A percentile compares a stretch with the other conserved stretches of the same genome.
phyloP scores from a whole-genome alignment of 1,140 invertebrate genomes.

The Drosophila bocki region DNA sequence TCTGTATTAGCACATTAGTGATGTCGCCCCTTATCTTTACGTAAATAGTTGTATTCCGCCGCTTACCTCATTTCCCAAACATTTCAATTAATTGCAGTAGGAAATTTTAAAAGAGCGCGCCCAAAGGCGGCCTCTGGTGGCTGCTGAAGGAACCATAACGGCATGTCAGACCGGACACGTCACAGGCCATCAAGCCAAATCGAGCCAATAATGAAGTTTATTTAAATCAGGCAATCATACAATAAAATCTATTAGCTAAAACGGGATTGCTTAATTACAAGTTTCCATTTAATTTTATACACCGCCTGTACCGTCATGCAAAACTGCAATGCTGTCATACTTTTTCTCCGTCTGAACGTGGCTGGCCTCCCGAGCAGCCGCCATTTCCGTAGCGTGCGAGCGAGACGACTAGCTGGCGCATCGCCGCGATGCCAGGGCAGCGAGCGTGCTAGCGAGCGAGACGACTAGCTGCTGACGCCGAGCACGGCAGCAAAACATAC shows the following conservation, averaged over 20 bases:
- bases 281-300: neutral
- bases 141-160: neutral
- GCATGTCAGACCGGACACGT: constrained; percentile 1
- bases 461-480: constrained; percentile 3
- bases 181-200: neutral
- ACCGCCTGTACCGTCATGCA: neutral
- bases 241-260: neutral
- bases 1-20: constrained; percentile 60
- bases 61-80: constrained; percentile 36
- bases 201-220: no score
- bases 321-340: constrained; percentile 19
- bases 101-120: neutral
- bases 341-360: constrained; percentile 44
- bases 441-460: constrained; percentile 37
- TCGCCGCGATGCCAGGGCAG: constrained; percentile 16
- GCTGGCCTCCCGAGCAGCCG: constrained; percentile 35
- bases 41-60: constrained; percentile 27
- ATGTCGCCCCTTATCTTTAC: constrained; percentile 48
- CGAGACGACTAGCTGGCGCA: constrained; percentile 4
- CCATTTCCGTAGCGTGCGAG: constrained; percentile 66
- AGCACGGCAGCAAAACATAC: constrained; percentile 27
- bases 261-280: no score
- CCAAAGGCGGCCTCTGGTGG: constrained; percentile 11
- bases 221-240: neutral
- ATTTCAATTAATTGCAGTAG: constrained; percentile 21